These are phyloP conservation scores for Schizotus pectinicornis DNA, from an alignment of 2,888 invertebrate genomes.

Conservation along the genomic window DNA sequence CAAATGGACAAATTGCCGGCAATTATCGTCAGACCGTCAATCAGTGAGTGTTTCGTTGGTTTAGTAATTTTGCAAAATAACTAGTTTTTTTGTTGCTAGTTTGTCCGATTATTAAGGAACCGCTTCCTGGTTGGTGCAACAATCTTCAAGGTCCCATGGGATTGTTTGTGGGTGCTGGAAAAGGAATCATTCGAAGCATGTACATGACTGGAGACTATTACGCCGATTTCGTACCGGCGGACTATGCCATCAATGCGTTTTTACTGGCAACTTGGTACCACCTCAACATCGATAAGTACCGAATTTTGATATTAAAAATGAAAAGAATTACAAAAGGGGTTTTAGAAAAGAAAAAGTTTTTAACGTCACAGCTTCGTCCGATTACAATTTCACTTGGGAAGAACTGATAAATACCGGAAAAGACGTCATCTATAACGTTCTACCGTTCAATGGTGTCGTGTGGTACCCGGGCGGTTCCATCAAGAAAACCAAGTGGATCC, in stretches of 20 bases:
- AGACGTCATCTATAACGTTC: slow-evolving; percentile 73
- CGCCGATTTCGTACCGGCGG: slow-evolving; percentile 79
- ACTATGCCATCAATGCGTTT: slow-evolving; percentile 78
- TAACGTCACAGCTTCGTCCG: slow-evolving; percentile 79
- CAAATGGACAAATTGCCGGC: slow-evolving; percentile 78
- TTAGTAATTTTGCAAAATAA: too few relatives aligned
- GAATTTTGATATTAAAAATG: too few relatives aligned
- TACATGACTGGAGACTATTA: slow-evolving; percentile 69
- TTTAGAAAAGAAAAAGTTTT: slow-evolving; percentile 65
- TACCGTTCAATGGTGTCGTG: slow-evolving; percentile 84
- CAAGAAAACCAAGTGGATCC: slow-evolving; percentile 77
- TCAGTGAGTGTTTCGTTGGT: background rate
- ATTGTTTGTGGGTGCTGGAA: slow-evolving; percentile 78
- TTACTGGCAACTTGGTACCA: slow-evolving; percentile 74
- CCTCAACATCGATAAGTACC: slow-evolving; percentile 17
- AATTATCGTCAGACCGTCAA: slow-evolving; percentile 83
- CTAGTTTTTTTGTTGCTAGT: slow-evolving; percentile 64
- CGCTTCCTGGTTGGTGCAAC: slow-evolving; percentile 88
- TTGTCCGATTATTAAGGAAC: slow-evolving; percentile 77
- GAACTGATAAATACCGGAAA: slow-evolving; percentile 83
- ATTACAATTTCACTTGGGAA: slow-evolving; percentile 85
- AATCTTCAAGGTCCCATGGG: slow-evolving; percentile 91
- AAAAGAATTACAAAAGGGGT: slow-evolving; percentile 22
- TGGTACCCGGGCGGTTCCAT: slow-evolving; percentile 87
- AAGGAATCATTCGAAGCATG: slow-evolving; percentile 86